phyloP scores from a whole-genome alignment of 2,113 vertebrate genomes.

The Shinisaurus crocodilurus region DNA sequence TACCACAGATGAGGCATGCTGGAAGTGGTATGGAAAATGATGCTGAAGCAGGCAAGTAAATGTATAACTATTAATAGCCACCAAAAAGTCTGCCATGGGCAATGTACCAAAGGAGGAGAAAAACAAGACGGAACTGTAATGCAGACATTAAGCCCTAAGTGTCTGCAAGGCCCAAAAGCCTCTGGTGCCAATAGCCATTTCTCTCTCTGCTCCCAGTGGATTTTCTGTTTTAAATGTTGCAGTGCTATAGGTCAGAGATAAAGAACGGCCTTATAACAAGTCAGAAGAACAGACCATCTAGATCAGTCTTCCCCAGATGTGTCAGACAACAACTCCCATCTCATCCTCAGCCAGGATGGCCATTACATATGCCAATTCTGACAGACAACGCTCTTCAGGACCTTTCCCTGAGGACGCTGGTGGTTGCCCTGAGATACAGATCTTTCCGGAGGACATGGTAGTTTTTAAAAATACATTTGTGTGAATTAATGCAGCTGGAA shows the following conservation, averaged over 20 bases:
- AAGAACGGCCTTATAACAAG: not conserved
- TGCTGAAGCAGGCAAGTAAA: not conserved
- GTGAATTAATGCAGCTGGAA: not conserved
- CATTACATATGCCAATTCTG: not conserved
- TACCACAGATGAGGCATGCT: not conserved
- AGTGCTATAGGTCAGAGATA: not conserved
- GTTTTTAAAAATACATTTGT: not conserved
- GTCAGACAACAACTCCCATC: too few relatives aligned
- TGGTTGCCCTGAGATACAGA: not conserved
- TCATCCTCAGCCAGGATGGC: too few relatives aligned
- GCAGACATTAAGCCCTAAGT: not conserved
- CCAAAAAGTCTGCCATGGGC: not conserved
- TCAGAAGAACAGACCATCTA: too few relatives aligned
- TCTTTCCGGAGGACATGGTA: not conserved
- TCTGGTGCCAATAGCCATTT: not conserved
- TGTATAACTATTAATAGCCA: not conserved
- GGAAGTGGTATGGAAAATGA: not conserved
- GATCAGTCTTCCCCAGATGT: not conserved
- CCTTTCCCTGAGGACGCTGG: not conserved
- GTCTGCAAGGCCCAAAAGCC: not conserved
- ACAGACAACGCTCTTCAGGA: not conserved
- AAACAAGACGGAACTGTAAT: not conserved
- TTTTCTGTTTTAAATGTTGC: constrained; percentile 12
- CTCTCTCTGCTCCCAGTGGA: not conserved
- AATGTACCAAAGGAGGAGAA: not conserved